These are phyloP conservation scores for Aleadryas rufinucha DNA, from an alignment of 2,113 vertebrate genomes.

Conservation along the genomic window DNA sequence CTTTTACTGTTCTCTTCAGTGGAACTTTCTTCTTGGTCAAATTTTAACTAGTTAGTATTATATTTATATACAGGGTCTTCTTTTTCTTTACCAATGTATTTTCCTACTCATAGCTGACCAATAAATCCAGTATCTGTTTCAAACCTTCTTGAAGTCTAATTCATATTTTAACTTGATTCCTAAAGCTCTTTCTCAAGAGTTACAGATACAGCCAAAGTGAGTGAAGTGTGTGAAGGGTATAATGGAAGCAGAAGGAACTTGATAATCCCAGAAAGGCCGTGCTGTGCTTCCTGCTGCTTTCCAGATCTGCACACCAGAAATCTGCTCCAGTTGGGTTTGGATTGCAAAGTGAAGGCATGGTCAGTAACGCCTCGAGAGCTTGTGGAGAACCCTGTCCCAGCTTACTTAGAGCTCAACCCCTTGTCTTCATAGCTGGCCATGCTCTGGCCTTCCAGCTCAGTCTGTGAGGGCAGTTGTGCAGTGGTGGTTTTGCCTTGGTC, in stretches of 20 bases:
- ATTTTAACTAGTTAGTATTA: conserved; percentile 90
- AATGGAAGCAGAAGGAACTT: not conserved
- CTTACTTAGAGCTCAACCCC: not conserved
- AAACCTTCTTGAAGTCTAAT: conserved; percentile 84
- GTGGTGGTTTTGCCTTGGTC: not conserved
- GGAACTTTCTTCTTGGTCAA: conserved; percentile 87
- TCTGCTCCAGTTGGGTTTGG: not conserved
- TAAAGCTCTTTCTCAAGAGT: not conserved
- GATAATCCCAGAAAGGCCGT: not conserved
- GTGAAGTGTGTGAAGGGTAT: not conserved
- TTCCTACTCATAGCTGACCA: conserved; percentile 99
- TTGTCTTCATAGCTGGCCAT: rapidly evolving
- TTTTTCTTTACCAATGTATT: conserved; percentile 98
- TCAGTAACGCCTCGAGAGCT: not conserved
- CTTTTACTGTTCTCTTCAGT: conserved; percentile 90
- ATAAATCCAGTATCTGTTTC: conserved; percentile 98
- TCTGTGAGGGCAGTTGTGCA: not conserved
- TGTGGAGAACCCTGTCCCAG: not conserved
- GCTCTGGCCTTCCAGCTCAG: not conserved
- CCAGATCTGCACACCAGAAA: not conserved
- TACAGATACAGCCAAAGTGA: not conserved
- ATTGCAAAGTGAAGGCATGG: not conserved
- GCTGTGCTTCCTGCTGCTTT: not conserved
- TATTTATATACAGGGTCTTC: conserved; percentile 96
- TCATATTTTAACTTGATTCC: conserved; percentile 57